Evolutionary conservation across 2,797 vertebrate genomes (phyloP).

Genomic region (Cynopterus sphinx): DNA sequence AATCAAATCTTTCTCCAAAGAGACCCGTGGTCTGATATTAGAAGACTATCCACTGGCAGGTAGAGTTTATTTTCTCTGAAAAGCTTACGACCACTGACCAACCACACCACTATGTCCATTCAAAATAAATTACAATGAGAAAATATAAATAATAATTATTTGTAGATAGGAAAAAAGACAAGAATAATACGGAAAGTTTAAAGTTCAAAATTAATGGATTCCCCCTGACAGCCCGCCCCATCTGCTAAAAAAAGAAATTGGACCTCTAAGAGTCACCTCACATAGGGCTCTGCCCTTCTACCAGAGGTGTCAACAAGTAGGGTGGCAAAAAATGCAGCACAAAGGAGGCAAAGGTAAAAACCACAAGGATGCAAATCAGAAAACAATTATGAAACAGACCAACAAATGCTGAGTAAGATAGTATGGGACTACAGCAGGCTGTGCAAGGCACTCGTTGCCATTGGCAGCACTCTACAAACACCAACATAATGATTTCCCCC

Average conservation of each 20-base stretch:
- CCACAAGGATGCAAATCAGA: background rate
- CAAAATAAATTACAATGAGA: background rate
- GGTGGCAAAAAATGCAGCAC: background rate
- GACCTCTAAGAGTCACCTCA: rapidly evolving
- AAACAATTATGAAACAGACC: background rate
- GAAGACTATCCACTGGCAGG: background rate
- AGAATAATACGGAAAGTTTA: background rate
- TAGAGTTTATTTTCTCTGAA: conserved; percentile 4
- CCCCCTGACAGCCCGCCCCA: background rate
- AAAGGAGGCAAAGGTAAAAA: background rate
- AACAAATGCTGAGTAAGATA: rapidly evolving
- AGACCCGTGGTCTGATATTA: background rate
- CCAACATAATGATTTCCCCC: rapidly evolving
- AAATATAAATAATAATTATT: background rate
- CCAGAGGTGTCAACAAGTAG: background rate
- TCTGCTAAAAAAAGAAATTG: background rate
- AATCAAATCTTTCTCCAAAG: background rate
- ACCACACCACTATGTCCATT: background rate
- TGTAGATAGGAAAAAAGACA: background rate
- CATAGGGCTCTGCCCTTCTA: background rate
- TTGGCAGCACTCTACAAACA: background rate
- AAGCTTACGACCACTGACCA: background rate
- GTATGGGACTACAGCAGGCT: background rate
- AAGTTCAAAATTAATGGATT: background rate
- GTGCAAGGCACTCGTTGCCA: rapidly evolving